Base-by-base conservation (phyloP, 2,888 invertebrate species). In the Chironomus tentans region DNA sequence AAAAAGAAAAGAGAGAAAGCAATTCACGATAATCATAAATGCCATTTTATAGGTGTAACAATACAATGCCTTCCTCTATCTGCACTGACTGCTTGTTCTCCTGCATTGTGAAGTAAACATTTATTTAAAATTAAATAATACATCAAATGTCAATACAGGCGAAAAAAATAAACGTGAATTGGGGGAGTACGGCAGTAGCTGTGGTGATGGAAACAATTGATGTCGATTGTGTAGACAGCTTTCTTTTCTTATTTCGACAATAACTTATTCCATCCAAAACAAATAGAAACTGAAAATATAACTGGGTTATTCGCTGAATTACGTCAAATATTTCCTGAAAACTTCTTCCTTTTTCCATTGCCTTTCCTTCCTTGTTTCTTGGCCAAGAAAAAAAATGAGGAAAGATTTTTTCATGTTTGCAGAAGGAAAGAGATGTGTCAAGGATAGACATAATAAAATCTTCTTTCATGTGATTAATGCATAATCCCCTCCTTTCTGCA, bases 11-110 rank as follows among this genome's bases (percentile, higher is more conserved):
- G 38, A 38, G 38, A 38, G 38, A 56, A 56, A 56, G n/a, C n/a
- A 56, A 56, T 18, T 56, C n/a, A 56, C 56, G 18, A 56, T 56
- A 18, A 18, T 62, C 21, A 62, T 62, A 61, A 50, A 50, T 72
- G 50, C 38, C 61, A 72, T 65, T 65, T 65, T 65, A 21, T 65
- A 65, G 65, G 65, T 65, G 65, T 65, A 21, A 65, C 65, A 65
- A 21, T 24, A 65, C 21, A 65, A 65, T 38, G 10, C 65, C 56
- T 50, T n/a, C 50, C 50, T 50, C 50, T 18, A 38, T 38, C 38
- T 10, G 38, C 10, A 38, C 38, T 10, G 28, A 1, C 28, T 4
- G 50, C n/a, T n/a, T n/a, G 4, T 13, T 48, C 15, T 50, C 7
- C 38, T 38, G 38, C 38, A 38, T 56, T 18, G 15, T 56, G 56